phyloP scores from a whole-genome alignment of 2,888 invertebrate genomes.

The Drosophila mercatorum region DNA sequence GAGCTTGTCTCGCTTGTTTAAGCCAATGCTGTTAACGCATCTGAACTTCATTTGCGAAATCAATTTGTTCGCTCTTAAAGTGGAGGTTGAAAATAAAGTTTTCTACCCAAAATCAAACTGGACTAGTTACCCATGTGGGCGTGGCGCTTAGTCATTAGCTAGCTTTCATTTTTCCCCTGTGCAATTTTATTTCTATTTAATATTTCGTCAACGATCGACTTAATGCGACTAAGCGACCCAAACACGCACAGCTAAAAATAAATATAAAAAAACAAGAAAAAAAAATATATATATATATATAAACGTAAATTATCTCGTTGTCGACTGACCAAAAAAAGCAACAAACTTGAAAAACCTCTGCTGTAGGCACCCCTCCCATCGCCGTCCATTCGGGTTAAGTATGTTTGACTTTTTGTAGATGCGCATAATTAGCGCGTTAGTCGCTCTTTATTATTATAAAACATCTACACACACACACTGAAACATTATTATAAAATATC shows the following conservation, averaged over 20 bases:
- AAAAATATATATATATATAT: conserved; percentile 3
- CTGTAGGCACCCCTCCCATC: neutral
- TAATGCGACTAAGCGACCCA: conserved; percentile 22
- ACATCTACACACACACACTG: conserved; percentile 13
- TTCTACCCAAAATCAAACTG: neutral
- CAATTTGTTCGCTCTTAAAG: conserved; percentile 18
- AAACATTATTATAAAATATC: conserved; percentile 58
- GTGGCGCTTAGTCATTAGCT: conserved; percentile 34
- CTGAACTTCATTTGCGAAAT: conserved; percentile 55
- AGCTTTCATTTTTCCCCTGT: conserved; percentile 46
- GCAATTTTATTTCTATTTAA: neutral
- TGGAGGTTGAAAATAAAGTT: too few relatives aligned
- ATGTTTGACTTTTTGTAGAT: conserved; percentile 36
- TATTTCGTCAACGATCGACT: conserved; percentile 36
- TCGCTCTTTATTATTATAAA: conserved; percentile 70
- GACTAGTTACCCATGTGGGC: conserved; percentile 32
- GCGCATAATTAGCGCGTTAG: conserved; percentile 74
- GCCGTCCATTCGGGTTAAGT: conserved; percentile 3
- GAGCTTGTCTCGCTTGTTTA: conserved; percentile 27
- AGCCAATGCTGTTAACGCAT: conserved; percentile 30
- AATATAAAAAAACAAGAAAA: conserved; percentile 16
- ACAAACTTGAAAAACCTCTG: conserved; percentile 4
- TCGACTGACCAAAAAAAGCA: conserved; percentile 4
- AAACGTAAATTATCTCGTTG: conserved; percentile 57
- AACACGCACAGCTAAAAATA: conserved; percentile 8